Conservation (phyloP, 2,113 vertebrate genomes). For the Dicentrarchus labrax region DNA sequence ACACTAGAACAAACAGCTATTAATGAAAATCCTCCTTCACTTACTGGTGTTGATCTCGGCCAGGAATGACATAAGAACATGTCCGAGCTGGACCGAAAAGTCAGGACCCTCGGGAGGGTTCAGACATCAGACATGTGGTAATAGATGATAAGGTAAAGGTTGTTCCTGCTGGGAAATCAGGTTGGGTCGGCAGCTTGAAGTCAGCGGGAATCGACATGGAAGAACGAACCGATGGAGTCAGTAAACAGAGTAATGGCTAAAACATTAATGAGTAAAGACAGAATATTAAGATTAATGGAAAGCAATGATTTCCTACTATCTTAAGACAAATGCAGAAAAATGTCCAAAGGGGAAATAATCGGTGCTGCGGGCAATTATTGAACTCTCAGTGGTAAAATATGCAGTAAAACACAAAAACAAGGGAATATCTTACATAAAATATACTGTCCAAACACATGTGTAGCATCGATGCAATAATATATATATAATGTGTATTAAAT, state of each 20-base stretch:
- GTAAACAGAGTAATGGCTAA: background rate
- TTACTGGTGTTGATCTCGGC: background rate
- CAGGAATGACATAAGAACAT: background rate
- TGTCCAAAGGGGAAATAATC: background rate
- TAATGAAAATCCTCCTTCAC: background rate
- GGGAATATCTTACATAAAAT: background rate
- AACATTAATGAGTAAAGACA: background rate
- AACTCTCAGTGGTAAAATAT: background rate
- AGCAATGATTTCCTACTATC: background rate
- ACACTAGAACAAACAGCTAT: background rate
- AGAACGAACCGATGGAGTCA: background rate
- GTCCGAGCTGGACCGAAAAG: background rate
- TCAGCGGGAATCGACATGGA: background rate
- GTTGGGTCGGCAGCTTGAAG: background rate
- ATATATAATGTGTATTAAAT: too few relatives aligned
- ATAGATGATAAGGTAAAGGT: constrained; percentile 4
- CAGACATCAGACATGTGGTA: background rate
- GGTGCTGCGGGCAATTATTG: background rate
- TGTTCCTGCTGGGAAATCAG: constrained; percentile 20
- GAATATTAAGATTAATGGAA: constrained; percentile 12
- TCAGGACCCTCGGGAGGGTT: background rate
- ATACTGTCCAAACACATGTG: background rate
- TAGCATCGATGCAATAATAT: too few relatives aligned
- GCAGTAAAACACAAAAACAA: background rate
- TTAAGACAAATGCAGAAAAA: background rate